These are phyloP conservation scores for Ophonus ardosiacus DNA, from an alignment of 2,888 invertebrate genomes.

Conservation along the genomic window DNA sequence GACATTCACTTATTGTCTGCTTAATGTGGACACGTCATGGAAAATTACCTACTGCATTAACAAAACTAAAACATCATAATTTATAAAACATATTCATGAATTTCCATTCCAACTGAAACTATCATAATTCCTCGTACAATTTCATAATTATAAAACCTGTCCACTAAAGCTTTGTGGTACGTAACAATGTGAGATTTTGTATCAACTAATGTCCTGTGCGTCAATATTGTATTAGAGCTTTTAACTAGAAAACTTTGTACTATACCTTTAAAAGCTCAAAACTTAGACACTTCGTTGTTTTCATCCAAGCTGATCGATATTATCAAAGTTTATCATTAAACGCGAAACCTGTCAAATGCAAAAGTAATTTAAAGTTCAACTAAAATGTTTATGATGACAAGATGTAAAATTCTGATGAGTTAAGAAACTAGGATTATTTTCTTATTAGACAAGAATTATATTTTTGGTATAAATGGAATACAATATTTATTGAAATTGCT, in stretches of 20 bases:
- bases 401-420: not conserved
- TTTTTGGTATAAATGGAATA: not conserved
- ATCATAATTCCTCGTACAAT: not conserved
- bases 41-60: conserved; percentile 34
- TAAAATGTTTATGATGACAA: conserved; percentile 17
- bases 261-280: conserved; percentile 34
- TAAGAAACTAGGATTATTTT: not conserved
- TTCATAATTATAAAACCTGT: not conserved
- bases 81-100: not conserved
- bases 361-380: conserved; percentile 29
- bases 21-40: conserved; percentile 40
- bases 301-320: conserved; percentile 30
- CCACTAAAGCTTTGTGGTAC: not conserved
- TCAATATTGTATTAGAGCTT: conserved; percentile 22
- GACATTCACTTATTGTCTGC: conserved; percentile 42
- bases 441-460: not conserved
- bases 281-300: conserved; percentile 21
- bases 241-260: conserved; percentile 48
- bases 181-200: not conserved
- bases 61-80: conserved; percentile 1
- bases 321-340: conserved; percentile 49
- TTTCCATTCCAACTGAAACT: not conserved
- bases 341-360: conserved; percentile 37
- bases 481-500: too few relatives aligned
- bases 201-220: conserved; percentile 23